phyloP scores from a whole-genome alignment of 1,140 invertebrate species.

The Reticulitermes speratus region DNA sequence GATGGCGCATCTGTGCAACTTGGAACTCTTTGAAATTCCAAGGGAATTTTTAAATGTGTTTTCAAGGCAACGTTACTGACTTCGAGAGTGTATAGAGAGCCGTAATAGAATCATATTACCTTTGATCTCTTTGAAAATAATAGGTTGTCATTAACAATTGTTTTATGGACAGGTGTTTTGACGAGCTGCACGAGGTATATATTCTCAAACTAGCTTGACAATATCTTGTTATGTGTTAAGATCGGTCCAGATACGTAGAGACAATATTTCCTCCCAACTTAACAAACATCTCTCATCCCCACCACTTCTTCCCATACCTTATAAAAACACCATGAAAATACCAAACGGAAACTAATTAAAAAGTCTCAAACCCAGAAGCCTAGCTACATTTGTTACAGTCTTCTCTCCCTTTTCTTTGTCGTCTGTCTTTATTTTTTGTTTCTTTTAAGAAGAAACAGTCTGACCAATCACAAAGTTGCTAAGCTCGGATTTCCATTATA shows the following conservation, averaged over 20 bases:
- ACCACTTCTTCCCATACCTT: background rate
- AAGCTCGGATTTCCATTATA: conserved; percentile 14
- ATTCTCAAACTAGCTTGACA: background rate
- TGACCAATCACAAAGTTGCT: conserved; percentile 8
- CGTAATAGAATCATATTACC: no score
- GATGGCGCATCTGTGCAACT: no score
- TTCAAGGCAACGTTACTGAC: no score
- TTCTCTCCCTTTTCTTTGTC: background rate
- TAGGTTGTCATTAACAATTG: no score
- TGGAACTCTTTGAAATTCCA: no score
- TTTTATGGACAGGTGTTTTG: no score
- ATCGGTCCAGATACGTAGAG: background rate
- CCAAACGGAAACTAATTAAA: conserved; percentile 23
- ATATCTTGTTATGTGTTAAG: background rate
- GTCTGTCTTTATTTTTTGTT: background rate
- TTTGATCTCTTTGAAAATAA: no score
- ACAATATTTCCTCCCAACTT: background rate
- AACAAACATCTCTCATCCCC: background rate
- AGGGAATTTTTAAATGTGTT: no score
- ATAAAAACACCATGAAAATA: background rate
- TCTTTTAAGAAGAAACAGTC: background rate
- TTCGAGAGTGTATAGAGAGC: no score
- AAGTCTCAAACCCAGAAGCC: conserved; percentile 27
- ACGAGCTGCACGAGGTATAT: background rate
- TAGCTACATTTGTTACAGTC: conserved; percentile 27